Evolutionary conservation across 2,888 invertebrate species (phyloP), one percentile per base, ranked within the genome.

Genomic region (Mechanitis messenoides): DNA sequence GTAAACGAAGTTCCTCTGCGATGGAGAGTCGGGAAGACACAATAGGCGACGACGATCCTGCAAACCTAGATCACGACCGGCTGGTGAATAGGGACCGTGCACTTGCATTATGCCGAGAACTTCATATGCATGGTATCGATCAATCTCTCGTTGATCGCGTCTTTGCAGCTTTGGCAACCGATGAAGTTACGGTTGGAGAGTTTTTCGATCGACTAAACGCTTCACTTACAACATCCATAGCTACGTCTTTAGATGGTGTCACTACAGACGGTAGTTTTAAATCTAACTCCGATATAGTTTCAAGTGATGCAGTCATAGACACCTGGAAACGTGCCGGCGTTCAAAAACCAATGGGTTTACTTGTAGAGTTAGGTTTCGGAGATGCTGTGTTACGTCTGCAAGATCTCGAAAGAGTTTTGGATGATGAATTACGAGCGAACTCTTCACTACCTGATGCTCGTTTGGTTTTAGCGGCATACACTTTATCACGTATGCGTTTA

Each of bases 311-410:
- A 28, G 89, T 95, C 53, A 86, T 93, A 50, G 94, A 95, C 70
- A 91, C 94, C 76, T 95, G 95, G 94, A 94, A 94, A 80, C 87
- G 91, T 60, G 93, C 93, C 7, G 93, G 94, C 55, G 92, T 95
- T 61, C 85, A 88, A 55, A 92, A 93, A 54, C 92, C 95, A 28
- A 92, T 92, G 58, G 89, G 91, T 2, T 81, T 96, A 60, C 82
- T 96, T 28, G 87, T 92, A 45, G 93, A 94, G 67, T 85, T 95
- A 45, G 95, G 95, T 3, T 94, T 95, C 74, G 83, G 90, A 12
- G 83, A 90, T 38, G 80, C 89, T 7, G 87, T 92, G 62, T 85
- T 94, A 46, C 92, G 91, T 67, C 82, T 94, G 2, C 78, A 85
- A 2, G 93, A 94, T 64, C 80, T 96, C 61, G 92, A 93, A 59